Conservation (phyloP, 2,888 invertebrate species). For the Ethmia dodecea region DNA sequence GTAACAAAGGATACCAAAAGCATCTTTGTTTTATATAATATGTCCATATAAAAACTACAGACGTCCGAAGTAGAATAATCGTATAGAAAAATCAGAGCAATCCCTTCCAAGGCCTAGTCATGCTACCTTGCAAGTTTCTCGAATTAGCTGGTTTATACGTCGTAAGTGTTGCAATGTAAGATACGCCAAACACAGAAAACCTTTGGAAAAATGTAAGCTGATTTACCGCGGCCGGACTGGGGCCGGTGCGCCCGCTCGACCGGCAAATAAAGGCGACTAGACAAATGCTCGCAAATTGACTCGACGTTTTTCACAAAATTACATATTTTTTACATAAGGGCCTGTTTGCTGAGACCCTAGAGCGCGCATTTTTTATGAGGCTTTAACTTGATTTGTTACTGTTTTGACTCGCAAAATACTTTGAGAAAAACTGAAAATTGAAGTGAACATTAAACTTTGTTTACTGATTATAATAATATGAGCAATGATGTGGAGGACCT, state of each 20-base stretch:
- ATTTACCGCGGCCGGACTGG: constrained; percentile 64
- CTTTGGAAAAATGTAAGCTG: constrained; percentile 75
- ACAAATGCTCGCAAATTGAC: constrained; percentile 75
- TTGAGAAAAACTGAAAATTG: too few species aligned
- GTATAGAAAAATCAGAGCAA: too few species aligned
- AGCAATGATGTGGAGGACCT: too few species aligned
- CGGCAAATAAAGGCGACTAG: constrained; percentile 75
- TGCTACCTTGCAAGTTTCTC: too few species aligned
- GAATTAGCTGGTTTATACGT: constrained; percentile 57
- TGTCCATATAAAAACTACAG: too few species aligned
- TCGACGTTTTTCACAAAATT: constrained; percentile 68
- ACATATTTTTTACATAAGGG: constrained; percentile 53
- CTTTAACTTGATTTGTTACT: constrained; percentile 13
- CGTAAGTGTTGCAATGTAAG: constrained; percentile 52
- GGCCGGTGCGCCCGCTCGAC: constrained; percentile 59
- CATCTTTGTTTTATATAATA: too few species aligned
- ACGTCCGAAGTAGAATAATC: too few species aligned
- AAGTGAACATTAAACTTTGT: too few species aligned
- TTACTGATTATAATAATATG: too few species aligned
- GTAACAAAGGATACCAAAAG: too few species aligned
- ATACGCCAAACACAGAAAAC: constrained; percentile 68
- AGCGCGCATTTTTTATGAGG: constrained; percentile 25
- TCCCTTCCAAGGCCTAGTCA: too few species aligned
- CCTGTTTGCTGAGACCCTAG: constrained; percentile 35
- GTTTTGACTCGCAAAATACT: too few species aligned